Evolutionary conservation across 2,113 vertebrate genomes (phyloP), one percentile per base, ranked within the genome.

Genomic region (Taurulus bubalis): DNA sequence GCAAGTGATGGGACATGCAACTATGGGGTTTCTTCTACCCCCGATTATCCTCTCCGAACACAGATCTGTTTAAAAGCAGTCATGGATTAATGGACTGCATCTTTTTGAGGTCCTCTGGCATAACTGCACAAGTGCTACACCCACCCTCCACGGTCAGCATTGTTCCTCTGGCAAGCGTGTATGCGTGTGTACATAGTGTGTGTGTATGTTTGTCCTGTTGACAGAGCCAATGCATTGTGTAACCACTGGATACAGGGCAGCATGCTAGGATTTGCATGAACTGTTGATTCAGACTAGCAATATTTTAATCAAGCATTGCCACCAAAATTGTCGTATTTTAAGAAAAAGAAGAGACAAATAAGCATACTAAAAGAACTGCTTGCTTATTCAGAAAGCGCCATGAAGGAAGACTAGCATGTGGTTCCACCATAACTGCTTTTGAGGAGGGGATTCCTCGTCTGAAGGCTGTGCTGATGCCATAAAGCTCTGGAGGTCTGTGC

Each of bases 241-340:
- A 91, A 93, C 90, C 86, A 92, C 94, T 95, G 93, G 92, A 93
- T 93, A 92, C 93, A 91, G 92, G 94, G 93, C 93, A 94, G 93
- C 92, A 92, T 94, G 92, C 86, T 92, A 82, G 92, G 87, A 92
- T 93, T 94, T 95, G 94, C 94, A 93, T 95, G 91, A 94, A 94
- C 94, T 95, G 92, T 95, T 94, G 90, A 95, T 94, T 95, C 93
- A 92, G 95, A 93, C 90, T 94, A 96, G 95, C 95, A 96, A 95
- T 96, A 96, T 95, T 94, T 93, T 86, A 94, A 94, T 91, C 86
- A 90, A 93, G 90, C 86, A 93, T 94, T 90, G 89, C 92, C 94
- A 94, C 92, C 93, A 93, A 93, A 95, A 93, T 92, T 87, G 90
- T 91, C 45, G 81, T 89, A 92, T 81, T 86, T 83, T 67, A 85